phyloP scores from a whole-genome alignment of 2,113 vertebrate genomes.

The Tautogolabrus adspersus region DNA sequence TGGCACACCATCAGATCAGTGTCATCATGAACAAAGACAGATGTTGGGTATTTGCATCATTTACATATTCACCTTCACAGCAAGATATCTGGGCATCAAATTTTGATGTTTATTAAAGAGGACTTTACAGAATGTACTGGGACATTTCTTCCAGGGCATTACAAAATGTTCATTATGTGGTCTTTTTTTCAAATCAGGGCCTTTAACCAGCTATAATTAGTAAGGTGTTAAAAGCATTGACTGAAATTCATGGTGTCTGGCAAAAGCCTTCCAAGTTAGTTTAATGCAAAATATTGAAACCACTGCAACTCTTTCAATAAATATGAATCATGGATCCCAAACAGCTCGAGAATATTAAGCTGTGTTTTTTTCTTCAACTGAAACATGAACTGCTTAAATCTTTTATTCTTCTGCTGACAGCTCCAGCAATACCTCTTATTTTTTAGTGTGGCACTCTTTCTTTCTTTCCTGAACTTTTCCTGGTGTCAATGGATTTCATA shows the following conservation, averaged over 20 bases:
- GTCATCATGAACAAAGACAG: neutral
- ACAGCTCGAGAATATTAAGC: neutral
- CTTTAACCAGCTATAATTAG: neutral
- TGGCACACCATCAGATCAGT: neutral
- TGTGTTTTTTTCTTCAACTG: neutral
- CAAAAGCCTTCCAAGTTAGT: neutral
- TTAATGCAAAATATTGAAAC: neutral
- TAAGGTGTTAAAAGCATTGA: neutral
- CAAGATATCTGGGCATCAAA: slow-evolving; percentile 1
- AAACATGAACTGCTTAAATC: neutral
- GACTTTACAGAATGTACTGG: slow-evolving; percentile 1
- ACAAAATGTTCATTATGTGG: neutral
- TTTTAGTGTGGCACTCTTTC: no score
- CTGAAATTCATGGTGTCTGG: neutral
- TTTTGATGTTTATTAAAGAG: slow-evolving; percentile 11
- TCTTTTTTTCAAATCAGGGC: neutral
- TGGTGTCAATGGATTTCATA: no score
- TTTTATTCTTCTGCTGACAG: neutral
- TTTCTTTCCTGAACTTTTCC: no score
- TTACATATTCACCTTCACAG: neutral
- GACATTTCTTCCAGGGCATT: neutral
- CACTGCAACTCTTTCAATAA: neutral
- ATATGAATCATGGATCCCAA: neutral
- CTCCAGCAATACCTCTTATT: neutral
- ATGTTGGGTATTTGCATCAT: neutral